Evolutionary conservation across 2,113 vertebrate genomes (phyloP), one percentile per base, ranked within the genome.

Genomic region (Cygnus buccinator): DNA sequence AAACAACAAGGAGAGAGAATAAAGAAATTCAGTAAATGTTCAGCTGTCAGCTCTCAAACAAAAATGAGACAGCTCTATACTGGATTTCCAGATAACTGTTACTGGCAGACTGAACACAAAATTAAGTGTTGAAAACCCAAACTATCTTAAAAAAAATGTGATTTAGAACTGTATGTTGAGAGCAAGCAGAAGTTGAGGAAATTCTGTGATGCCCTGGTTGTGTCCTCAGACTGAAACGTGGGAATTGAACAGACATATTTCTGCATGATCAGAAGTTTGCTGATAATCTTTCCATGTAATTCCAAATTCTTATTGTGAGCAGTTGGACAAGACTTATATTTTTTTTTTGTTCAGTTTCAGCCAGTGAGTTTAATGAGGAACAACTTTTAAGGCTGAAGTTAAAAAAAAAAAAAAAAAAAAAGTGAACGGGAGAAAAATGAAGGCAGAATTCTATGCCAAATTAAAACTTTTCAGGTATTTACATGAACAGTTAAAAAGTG

Each of bases 381-480:
- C 13, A 44, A 7, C 6, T 87, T 74, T 52, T 52, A 71, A 71
- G 19, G 19, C 22, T 71, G 7, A 19, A 59, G 16, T 23, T 82
- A 5, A 13, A 13, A n/a, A n/a, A 6, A 13, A 13, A 35, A 35
- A 35, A 35, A 35, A 48, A 48, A 33, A 18, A 28, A 21, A 11
- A 4, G 2, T 35, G 5, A 9, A 35, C 17, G 26, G 5, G 0
- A 1, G 35, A 55, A 68, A 66, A 68, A 1, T 9, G 62, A 73
- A 77, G 3, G 1, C 9, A 68, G 54, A 6, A 14, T 83, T 68
- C 12, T 39, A 70, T 77, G n/a, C 3, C 12, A 11, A 82, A 79
- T 10, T 28, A 44, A 79, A 87, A 31, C 7, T 31, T 76, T 22
- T 78, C 11, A 59, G 3, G 2, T 48, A n/a, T 22, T 6, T 21